Percentiles rank a stretch among this genome's conserved stretches.
phyloP scores from a whole-genome alignment of 2,888 invertebrate genomes.

The Belgica antarctica region DNA sequence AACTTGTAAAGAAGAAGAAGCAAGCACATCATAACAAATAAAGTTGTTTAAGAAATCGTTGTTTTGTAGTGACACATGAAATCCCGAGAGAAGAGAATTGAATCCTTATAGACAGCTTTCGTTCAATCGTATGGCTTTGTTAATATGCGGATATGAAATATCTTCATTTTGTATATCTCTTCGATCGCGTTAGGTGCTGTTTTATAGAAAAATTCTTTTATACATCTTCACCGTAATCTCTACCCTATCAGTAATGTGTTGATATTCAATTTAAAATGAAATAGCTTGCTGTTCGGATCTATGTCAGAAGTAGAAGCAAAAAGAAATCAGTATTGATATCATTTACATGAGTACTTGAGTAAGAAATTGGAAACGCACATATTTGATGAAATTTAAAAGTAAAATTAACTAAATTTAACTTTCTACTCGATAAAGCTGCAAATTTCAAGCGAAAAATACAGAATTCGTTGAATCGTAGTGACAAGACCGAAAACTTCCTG shows the following conservation, averaged over 20 bases:
- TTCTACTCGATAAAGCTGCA: too few relatives aligned
- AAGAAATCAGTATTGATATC: background rate
- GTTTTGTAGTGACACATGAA: conserved; percentile 12
- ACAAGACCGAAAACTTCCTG: too few relatives aligned
- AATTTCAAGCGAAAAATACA: too few relatives aligned
- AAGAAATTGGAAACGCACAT: conserved; percentile 37
- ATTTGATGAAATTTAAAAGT: background rate
- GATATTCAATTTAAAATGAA: background rate
- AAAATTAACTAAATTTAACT: background rate
- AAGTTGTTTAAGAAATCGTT: conserved; percentile 5
- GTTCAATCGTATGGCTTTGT: too few relatives aligned
- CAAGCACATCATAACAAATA: background rate
- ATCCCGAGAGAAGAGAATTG: background rate
- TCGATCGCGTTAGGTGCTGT: conserved; percentile 11
- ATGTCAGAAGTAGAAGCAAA: conserved; percentile 17
- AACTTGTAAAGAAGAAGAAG: conserved; percentile 26
- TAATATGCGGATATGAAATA: too few relatives aligned
- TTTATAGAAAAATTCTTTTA: background rate
- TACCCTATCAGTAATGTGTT: background rate
- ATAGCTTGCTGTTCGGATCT: background rate
- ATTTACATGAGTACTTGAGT: conserved; percentile 7
- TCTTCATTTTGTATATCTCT: background rate
- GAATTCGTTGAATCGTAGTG: too few relatives aligned
- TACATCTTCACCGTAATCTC: background rate
- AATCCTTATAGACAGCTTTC: background rate